Percentiles rank a stretch among this genome's conserved stretches.
These are phyloP conservation scores for Colinus virginianus DNA, from an alignment of 2,113 vertebrate species.

Conservation along the genomic window DNA sequence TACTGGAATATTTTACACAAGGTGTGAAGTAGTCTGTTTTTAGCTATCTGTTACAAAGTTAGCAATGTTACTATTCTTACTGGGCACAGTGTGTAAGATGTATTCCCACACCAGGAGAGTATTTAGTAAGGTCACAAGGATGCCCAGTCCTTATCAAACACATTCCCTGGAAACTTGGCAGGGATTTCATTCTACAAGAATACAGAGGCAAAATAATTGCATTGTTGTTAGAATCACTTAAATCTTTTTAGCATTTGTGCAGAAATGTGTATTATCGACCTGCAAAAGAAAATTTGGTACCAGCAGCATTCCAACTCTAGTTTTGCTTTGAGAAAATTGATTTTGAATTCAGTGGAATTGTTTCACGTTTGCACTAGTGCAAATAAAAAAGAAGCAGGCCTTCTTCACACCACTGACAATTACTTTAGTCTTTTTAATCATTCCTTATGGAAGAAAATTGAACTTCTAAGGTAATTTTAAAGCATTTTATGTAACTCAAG, in stretches of 20 bases:
- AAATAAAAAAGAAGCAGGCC: background rate
- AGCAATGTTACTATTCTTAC: constrained; percentile 73
- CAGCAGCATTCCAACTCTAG: background rate
- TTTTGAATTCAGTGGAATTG: background rate
- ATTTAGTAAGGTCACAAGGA: constrained; percentile 77
- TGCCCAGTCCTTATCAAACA: constrained; percentile 80
- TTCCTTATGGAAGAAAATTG: background rate
- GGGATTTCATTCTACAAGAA: constrained; percentile 31
- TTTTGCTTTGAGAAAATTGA: background rate
- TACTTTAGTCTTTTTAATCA: background rate
- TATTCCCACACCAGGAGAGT: constrained; percentile 72
- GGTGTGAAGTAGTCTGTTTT: constrained; percentile 68
- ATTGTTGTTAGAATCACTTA: background rate
- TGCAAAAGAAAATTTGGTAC: background rate
- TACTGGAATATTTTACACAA: constrained; percentile 31
- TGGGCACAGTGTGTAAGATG: constrained; percentile 45
- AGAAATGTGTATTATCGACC: background rate
- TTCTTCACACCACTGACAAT: background rate
- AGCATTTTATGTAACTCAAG: background rate
- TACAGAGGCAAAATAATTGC: background rate
- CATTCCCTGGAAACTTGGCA: constrained; percentile 87
- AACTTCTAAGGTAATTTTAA: background rate
- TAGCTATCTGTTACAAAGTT: constrained; percentile 66
- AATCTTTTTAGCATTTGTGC: background rate
- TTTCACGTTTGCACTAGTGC: background rate